Evolutionary conservation across 2,113 vertebrate genomes (phyloP), one percentile per base, ranked within the genome.

Genomic region (Eubucco bourcierii): DNA sequence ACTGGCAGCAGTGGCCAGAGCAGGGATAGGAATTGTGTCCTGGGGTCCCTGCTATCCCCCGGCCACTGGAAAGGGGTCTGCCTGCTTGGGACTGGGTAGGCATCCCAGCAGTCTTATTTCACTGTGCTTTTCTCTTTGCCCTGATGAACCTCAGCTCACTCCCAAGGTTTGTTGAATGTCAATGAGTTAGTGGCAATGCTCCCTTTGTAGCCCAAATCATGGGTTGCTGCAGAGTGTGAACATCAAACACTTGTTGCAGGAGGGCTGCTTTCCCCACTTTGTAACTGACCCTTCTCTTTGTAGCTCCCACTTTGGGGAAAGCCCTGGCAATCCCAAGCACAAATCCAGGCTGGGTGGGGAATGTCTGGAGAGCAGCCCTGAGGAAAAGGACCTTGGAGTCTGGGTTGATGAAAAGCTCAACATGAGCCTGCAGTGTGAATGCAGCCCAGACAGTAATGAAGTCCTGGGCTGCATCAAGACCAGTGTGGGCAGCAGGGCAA

Each of bases 31-130:
- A 73, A 15, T 27, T 58, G 14, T 41, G 15, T 55, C 23, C 19
- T 50, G 53, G n/a, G 21, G 41, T 58, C 15, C 28, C 80, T 24
- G 31, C 33, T 29, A 24, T 2, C 3, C 27, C n/a, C 10, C 0
- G 0, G 20, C 5, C 20, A 5, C 24, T 1, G 15, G 17, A 7
- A 0, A 80, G 56, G 24, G 11, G 19, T 67, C 24, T 67, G 27
- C 6, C 10, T 91, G 37, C 23, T 47, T 23, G 60, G 24, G 16
- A 64, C 52, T 2, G n/a, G 23, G 6, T 17, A 33, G 20, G 34
- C 12, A 14, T 31, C 37, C 46, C 46, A 33, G 41, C 0, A 0
- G 37, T 17, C 37, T 7, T 44, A 71, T 64, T n/a, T 84, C 20
- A 4, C 15, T 0, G 2, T 27, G 31, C 15, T 88, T 24, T 21